Evolutionary conservation across 2,888 invertebrate species (phyloP).

Genomic region (Lymantria monacha): DNA sequence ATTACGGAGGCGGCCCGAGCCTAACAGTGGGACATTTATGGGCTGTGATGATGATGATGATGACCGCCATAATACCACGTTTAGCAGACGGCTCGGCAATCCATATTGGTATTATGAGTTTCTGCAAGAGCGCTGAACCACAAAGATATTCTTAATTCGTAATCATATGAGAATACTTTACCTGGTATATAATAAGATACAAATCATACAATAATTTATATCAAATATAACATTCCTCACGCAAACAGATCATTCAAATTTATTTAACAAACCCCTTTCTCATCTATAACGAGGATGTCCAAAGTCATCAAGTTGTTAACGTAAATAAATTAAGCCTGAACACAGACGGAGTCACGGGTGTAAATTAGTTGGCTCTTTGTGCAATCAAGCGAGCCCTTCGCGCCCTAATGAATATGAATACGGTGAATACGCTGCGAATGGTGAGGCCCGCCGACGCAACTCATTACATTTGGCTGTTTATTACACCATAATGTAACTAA

Average conservation of each 20-base stretch:
- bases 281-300: constrained; percentile 26
- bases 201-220: neutral
- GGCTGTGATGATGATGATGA: no score
- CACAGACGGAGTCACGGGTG: constrained; percentile 62
- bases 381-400: constrained; percentile 80
- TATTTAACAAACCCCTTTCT: constrained; percentile 7
- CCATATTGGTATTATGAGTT: no score
- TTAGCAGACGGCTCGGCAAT: no score
- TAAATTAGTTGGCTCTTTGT: constrained; percentile 81
- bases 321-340: constrained; percentile 65
- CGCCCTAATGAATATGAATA: constrained; percentile 80
- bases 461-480: constrained; percentile 47
- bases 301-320: constrained; percentile 50
- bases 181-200: no score
- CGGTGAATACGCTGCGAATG: constrained; percentile 61
- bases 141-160: no score
- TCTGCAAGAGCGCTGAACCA: no score
- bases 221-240: neutral
- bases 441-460: constrained; percentile 59
- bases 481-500: constrained; percentile 42
- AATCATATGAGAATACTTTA: no score
- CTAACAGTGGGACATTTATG: no score
- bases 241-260: neutral
- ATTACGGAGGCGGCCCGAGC: no score
- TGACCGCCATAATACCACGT: no score